A percentile compares a stretch with the other conserved stretches of the same genome.
These are phyloP conservation scores for Opisthograptis luteolata DNA, from an alignment of 2,888 invertebrate genomes.

Conservation along the genomic window DNA sequence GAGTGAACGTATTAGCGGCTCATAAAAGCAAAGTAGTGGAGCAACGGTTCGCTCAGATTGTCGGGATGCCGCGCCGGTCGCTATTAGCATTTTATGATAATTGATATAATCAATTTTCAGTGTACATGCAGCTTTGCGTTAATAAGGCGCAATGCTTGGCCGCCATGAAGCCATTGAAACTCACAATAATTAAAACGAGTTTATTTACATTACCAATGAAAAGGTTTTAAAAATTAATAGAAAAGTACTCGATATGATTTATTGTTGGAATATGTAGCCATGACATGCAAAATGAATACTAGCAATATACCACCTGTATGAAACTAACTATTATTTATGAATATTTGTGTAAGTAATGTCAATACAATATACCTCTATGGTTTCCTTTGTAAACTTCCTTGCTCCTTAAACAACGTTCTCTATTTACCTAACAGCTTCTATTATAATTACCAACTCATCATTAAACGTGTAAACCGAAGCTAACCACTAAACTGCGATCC, in stretches of 20 bases:
- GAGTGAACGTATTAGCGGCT: slow-evolving; percentile 6
- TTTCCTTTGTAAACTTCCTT: slow-evolving; percentile 20
- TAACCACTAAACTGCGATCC: slow-evolving; percentile 43
- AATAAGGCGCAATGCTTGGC: slow-evolving; percentile 10
- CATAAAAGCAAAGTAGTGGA: slow-evolving; percentile 2
- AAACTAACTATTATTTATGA: too few relatives aligned
- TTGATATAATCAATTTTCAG: slow-evolving; percentile 22
- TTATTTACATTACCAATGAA: too few relatives aligned
- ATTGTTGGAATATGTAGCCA: too few relatives aligned
- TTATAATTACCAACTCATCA: slow-evolving; percentile 42
- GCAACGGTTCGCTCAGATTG: slow-evolving; percentile 6
- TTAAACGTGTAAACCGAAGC: slow-evolving; percentile 39
- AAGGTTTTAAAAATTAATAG: too few relatives aligned
- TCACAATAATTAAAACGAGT: too few relatives aligned
- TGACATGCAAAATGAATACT: too few relatives aligned
- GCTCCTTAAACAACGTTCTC: slow-evolving; percentile 20
- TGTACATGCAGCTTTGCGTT: slow-evolving; percentile 6
- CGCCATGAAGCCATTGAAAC: not conserved
- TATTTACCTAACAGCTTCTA: slow-evolving; percentile 38
- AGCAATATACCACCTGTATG: too few relatives aligned
- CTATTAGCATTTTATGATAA: slow-evolving; percentile 20
- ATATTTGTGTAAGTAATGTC: too few relatives aligned
- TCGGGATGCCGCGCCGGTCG: slow-evolving; percentile 3
- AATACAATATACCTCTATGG: slow-evolving; percentile 5
- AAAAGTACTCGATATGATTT: too few relatives aligned